Percentiles rank a stretch among this genome's conserved stretches.
Evolutionary conservation across 2,797 vertebrate species (phyloP).

Genomic region (Coracias cyanogaster): DNA sequence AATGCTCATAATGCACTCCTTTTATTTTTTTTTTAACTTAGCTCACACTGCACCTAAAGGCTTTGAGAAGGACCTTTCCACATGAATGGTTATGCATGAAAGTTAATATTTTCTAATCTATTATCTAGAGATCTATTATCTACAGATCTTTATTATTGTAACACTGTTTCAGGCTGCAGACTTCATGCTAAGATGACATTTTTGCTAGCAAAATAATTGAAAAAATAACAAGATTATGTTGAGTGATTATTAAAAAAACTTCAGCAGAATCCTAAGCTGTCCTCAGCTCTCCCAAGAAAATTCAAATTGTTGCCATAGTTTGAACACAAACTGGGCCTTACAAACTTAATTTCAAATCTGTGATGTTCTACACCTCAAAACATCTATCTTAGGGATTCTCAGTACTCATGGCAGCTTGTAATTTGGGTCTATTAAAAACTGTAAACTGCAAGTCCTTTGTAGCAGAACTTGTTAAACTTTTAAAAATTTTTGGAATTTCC

Average conservation of each 20-base stretch:
- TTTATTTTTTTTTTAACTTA: not conserved
- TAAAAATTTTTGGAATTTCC: not conserved
- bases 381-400: not conserved
- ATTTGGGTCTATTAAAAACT: not conserved
- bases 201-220: not conserved
- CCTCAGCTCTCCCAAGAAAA: not conserved
- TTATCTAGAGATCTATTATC: not conserved
- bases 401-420: not conserved
- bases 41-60: not conserved
- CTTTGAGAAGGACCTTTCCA: not conserved
- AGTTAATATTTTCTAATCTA: not conserved
- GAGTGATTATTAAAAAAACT: not conserved
- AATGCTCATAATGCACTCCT: accelerated
- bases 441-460: not conserved
- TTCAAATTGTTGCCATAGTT: not conserved
- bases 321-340: not conserved
- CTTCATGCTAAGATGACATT: not conserved
- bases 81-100: not conserved
- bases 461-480: not conserved
- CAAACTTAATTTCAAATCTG: not conserved
- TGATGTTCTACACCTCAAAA: not conserved
- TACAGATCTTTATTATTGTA: not conserved
- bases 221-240: not conserved
- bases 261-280: not conserved
- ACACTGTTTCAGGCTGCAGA: not conserved